phyloP scores from a whole-genome alignment of 2,113 vertebrate species.

The Petromus typicus region DNA sequence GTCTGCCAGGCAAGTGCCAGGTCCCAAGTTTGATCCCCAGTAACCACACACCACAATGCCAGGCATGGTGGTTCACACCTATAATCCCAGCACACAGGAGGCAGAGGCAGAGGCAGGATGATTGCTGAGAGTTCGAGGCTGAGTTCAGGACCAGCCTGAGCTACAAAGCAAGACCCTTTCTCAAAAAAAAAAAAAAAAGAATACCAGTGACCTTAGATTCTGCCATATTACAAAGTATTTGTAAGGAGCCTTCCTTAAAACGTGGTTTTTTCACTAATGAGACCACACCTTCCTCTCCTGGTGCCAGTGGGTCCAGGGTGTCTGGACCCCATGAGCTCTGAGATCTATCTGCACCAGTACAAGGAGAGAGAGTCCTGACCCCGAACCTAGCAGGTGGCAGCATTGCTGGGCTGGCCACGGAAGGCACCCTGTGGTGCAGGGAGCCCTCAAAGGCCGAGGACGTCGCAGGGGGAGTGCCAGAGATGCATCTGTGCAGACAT shows the following conservation, averaged over 20 bases:
- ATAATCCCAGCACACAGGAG: too few relatives aligned
- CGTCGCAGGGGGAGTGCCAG: neutral
- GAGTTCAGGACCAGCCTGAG: too few relatives aligned
- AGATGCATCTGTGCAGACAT: neutral
- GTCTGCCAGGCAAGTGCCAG: too few relatives aligned
- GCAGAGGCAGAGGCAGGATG: too few relatives aligned
- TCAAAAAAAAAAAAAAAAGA: neutral
- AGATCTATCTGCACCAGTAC: neutral
- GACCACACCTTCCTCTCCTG: neutral
- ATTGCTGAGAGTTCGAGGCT: too few relatives aligned
- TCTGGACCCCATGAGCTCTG: neutral
- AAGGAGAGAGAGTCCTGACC: neutral
- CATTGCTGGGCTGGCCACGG: neutral
- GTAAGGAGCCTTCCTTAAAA: neutral
- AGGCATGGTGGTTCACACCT: too few relatives aligned
- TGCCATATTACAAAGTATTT: neutral
- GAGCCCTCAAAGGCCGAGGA: neutral
- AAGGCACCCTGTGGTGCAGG: neutral
- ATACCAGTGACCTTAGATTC: neutral
- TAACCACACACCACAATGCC: too few relatives aligned
- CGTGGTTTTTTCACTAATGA: neutral
- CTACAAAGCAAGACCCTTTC: too few relatives aligned
- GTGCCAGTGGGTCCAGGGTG: neutral
- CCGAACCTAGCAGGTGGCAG: neutral
- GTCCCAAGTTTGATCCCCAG: too few relatives aligned